Percentiles rank a stretch among this genome's conserved stretches.
Evolutionary conservation across 2,888 invertebrate species (phyloP).

Genomic region (Nemotelus nigrinus): DNA sequence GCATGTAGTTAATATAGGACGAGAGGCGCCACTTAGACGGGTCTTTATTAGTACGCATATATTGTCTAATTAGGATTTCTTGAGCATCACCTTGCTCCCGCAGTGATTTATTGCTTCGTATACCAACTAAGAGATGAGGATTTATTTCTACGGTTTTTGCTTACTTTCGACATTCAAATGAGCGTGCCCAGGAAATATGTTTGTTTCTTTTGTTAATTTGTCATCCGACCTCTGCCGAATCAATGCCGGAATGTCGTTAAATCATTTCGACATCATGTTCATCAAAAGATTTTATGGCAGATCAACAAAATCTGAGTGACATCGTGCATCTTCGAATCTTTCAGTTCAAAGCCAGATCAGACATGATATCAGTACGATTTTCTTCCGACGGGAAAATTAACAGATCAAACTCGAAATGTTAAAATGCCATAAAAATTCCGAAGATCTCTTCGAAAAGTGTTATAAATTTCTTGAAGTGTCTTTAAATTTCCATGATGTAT

Average conservation of each 20-base stretch:
- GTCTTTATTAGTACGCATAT: conserved; percentile 46
- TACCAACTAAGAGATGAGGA: conserved; percentile 34
- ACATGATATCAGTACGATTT: no score
- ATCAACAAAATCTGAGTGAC: conserved; percentile 29
- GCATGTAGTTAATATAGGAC: conserved; percentile 10
- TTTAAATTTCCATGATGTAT: conserved; percentile 28
- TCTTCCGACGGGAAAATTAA: conserved; percentile 14
- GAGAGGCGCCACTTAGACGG: conserved; percentile 48
- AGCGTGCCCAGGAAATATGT: not conserved
- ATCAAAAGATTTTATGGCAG: conserved; percentile 39
- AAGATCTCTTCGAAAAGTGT: conserved; percentile 15
- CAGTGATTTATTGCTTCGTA: conserved; percentile 48
- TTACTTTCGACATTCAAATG: conserved; percentile 1
- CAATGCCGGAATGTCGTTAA: conserved; percentile 25
- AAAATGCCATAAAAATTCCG: conserved; percentile 38
- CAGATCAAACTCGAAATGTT: conserved; percentile 35
- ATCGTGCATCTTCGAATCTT: conserved; percentile 36
- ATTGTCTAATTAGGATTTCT: conserved; percentile 50
- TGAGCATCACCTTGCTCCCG: conserved; percentile 46
- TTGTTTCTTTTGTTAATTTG: not conserved
- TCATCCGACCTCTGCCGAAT: no score
- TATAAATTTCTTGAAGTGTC: conserved; percentile 38
- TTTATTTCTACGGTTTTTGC: conserved; percentile 21
- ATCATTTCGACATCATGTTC: conserved; percentile 41
- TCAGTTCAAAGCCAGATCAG: no score